Evolutionary conservation across 2,113 vertebrate species (phyloP), one percentile per base, ranked within the genome.

Genomic region (Bubo blakistoni): DNA sequence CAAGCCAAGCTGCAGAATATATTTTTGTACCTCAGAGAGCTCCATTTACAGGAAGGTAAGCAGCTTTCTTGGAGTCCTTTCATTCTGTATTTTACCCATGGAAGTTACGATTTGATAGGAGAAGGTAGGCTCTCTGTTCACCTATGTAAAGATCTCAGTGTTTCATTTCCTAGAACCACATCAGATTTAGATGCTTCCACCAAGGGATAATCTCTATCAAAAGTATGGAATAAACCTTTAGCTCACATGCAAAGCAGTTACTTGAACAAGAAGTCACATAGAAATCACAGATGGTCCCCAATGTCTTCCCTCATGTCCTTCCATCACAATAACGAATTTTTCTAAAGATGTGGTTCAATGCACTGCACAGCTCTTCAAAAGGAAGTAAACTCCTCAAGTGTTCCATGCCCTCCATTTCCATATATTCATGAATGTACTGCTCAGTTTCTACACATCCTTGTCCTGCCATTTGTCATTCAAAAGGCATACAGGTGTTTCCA

Each of bases 141-240:
- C 62, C 74, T 93, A 85, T 7, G 44, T 47, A 91, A 95, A 84
- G 52, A 81, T 55, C 26, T 84, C 62, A 86, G 17, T 59, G 63
- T 88, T 86, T 91, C 13, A 6, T 51, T 88, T 80, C 59, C 88
- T 86, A 91, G 76, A 86, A 95, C 22, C 4, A 0, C 59, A 95
- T 59, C 65, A 92, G 46, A 91, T 83, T 51, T 86, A 90, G 72
- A 81, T 58, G 42, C 55, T 84, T 93, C 88, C 80, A 93, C 49
- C 71, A 81, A 84, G 55, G 42, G 32, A 81, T 7, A 70, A 32
- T 74, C 44, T 88, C 81, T 92, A 77, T 69, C 55, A 83, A 58
- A 97, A 92, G 62, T 10, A 84, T 40, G 58, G 85, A 90, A 83
- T 78, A 90, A 94, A 77, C 30, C 67, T 86, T 90, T 69, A 88